Percentiles rank a stretch among this genome's conserved stretches.
Evolutionary conservation across 2,888 invertebrate species (phyloP).

Genomic region (Drosophila melanosoma): DNA sequence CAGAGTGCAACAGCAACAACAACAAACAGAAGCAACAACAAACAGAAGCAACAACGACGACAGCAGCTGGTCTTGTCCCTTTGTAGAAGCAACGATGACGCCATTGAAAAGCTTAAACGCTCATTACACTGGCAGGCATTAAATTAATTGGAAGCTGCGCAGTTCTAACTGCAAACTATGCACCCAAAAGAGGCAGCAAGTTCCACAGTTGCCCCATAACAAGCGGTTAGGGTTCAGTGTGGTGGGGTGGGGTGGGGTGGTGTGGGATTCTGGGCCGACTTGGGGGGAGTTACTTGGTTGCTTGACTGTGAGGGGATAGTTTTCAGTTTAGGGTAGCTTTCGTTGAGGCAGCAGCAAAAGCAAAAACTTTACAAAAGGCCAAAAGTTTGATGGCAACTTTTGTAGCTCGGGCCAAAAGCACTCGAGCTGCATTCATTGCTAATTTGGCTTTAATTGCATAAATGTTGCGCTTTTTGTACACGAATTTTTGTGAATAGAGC

Average conservation of each 20-base stretch:
- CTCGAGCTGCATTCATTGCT: slow-evolving; percentile 81
- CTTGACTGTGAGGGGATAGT: slow-evolving; percentile 12
- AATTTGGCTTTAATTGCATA: slow-evolving; percentile 82
- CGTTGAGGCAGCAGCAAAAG: slow-evolving; percentile 50
- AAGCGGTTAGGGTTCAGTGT: slow-evolving; percentile 21
- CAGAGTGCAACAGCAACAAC: slow-evolving; percentile 11
- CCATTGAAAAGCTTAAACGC: slow-evolving; percentile 77
- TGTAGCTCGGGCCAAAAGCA: slow-evolving; percentile 73
- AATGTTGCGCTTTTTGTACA: slow-evolving; percentile 79
- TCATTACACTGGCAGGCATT: slow-evolving; percentile 80
- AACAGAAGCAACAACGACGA: slow-evolving; percentile 17
- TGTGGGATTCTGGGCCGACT: not conserved
- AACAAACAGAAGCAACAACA: slow-evolving; percentile 8
- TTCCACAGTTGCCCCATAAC: slow-evolving; percentile 45
- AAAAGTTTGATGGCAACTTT: slow-evolving; percentile 81
- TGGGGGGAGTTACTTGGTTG: not conserved
- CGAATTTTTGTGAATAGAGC: slow-evolving; percentile 60
- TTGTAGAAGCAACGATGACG: slow-evolving; percentile 54
- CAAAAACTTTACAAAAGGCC: slow-evolving; percentile 79
- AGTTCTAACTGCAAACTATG: slow-evolving; percentile 66
- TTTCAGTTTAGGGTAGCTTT: slow-evolving; percentile 16
- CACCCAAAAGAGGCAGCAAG: slow-evolving; percentile 39
- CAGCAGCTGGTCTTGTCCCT: slow-evolving; percentile 51
- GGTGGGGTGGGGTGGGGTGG: not conserved
- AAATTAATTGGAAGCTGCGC: slow-evolving; percentile 79